Evolutionary conservation across 2,888 invertebrate species (phyloP), one percentile per base, ranked within the genome.

Genomic region (Ypsolopha scabrella): DNA sequence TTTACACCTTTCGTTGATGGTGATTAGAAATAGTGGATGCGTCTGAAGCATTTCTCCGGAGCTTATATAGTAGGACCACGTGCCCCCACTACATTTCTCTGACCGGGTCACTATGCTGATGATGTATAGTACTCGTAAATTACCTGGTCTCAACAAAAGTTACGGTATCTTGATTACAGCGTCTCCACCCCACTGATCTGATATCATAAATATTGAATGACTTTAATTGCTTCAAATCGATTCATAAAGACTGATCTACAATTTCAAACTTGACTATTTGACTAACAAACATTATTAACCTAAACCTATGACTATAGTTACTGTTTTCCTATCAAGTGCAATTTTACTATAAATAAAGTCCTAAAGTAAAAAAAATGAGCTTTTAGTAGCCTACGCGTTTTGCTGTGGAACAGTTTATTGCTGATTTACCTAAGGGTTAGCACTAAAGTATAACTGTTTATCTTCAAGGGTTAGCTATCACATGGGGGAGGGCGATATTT

Each of bases 51-150:
- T 75, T 71, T 74, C 79, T 51, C 70, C 69, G 64, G 67, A 60
- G 69, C 67, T 75, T 83, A 74, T 83, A 85, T 85, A 83, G 74
- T 63, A 65, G 62, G 65, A 65, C 67, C 58, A 62, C 66, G 67
- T 64, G 56, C 73, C 78, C 79, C 83, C 80, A 75, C 80, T 68
- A 63, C 48, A 35, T 24, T 24, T 7, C 55, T 49, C 56, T 61
- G 64, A 73, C 68, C 74, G 65, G 75, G 76, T 76, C 73, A 75
- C 63, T 60, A 65, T 65, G 24, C 4, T 24, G 60, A 63, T 64
- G 71, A 74, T 73, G 74, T 75, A 77, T 75, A 24, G 24, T 24
- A 78, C 72, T 70, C 71, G 69, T 74, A 75, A 74, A 71, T 73
- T 70, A 13, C 41, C n/a, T 24, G 43, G 46, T 41, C 34, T 9